These are phyloP conservation scores for Panorpa germanica DNA, from an alignment of 2,888 invertebrate species.

Conservation along the genomic window DNA sequence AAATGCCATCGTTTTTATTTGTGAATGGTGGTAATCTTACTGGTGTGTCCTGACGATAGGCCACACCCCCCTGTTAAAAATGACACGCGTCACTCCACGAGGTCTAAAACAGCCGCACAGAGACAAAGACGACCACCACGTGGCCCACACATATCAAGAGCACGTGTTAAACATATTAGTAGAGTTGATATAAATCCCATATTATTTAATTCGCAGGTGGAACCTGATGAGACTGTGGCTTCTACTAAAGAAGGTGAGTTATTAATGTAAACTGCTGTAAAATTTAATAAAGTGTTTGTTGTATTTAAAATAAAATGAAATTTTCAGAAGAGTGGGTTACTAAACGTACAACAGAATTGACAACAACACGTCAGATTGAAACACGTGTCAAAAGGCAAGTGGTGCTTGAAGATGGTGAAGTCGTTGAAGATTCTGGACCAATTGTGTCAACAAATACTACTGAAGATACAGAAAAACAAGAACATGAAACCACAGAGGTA, in stretches of 20 bases:
- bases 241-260: constrained; percentile 73
- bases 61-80: too few species aligned
- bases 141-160: too few species aligned
- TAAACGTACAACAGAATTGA: constrained; percentile 74
- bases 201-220: too few species aligned
- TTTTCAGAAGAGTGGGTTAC: constrained; percentile 83
- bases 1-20: too few species aligned
- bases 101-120: too few species aligned
- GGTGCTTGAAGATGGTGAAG: constrained; percentile 76
- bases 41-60: too few species aligned
- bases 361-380: constrained; percentile 79
- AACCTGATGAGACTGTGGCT: constrained; percentile 60
- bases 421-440: constrained; percentile 77
- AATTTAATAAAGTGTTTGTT: constrained; percentile 2
- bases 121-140: too few species aligned
- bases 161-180: too few species aligned
- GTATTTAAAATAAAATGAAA: constrained; percentile 13
- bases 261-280: too few species aligned
- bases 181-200: too few species aligned
- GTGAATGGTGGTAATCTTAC: too few species aligned
- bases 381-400: constrained; percentile 79
- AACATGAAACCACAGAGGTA: constrained; percentile 74
- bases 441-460: constrained; percentile 81
- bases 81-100: too few species aligned
- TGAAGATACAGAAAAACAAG: constrained; percentile 78